Evolutionary conservation across 2,797 vertebrate genomes (phyloP).

Genomic region (Numenius phaeopus): DNA sequence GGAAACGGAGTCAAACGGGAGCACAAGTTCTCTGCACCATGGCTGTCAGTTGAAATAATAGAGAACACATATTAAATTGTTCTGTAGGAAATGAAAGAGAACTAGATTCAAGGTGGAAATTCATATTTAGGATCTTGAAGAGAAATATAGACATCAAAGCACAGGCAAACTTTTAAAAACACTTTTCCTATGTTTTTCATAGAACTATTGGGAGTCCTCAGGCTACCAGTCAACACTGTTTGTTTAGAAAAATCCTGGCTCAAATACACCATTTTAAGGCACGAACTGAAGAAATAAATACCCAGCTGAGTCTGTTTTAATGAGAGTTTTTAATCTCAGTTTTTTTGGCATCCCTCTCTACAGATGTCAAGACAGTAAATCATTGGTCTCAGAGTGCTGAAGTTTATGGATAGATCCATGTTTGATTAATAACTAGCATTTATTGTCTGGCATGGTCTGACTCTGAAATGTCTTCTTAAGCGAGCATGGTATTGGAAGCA

Average conservation of each 20-base stretch:
- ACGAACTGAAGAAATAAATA: not conserved
- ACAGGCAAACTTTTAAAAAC: not conserved
- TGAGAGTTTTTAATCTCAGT: not conserved
- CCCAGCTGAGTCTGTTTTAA: not conserved
- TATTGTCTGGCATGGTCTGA: not conserved
- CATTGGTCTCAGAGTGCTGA: not conserved
- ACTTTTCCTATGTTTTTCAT: too few species aligned
- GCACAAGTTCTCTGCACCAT: fast-evolving
- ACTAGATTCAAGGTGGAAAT: not conserved
- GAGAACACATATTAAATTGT: not conserved
- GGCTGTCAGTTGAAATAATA: not conserved
- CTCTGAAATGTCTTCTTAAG: not conserved
- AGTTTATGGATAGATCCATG: not conserved
- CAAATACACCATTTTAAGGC: not conserved
- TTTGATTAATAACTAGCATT: not conserved
- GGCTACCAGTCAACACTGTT: not conserved
- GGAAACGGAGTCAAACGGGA: not conserved
- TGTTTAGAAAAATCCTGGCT: not conserved
- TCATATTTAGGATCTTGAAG: not conserved
- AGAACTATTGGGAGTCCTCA: not conserved
- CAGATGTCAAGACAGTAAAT: not conserved
- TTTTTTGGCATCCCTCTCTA: not conserved
- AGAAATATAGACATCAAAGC: not conserved
- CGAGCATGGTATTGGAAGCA: not conserved
- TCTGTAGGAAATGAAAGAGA: not conserved